Percentiles rank a stretch among this genome's conserved stretches.
phyloP scores from a whole-genome alignment of 2,797 vertebrate species.

The Cygnus olor region DNA sequence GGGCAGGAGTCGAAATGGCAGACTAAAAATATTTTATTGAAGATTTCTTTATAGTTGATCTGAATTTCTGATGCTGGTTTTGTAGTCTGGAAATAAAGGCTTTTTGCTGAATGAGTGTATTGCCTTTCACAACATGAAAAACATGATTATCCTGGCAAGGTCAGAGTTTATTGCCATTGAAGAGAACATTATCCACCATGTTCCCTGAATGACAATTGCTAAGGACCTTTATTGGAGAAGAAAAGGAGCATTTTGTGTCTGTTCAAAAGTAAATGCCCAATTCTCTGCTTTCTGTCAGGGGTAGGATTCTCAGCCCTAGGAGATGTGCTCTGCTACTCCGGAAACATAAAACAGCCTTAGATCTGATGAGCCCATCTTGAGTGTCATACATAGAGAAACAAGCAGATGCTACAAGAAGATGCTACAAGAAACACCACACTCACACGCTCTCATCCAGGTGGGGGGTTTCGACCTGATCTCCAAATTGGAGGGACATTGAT shows the following conservation, averaged over 20 bases:
- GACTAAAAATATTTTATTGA: background rate
- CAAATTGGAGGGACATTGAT: too few relatives aligned
- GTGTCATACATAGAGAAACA: background rate
- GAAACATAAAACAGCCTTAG: background rate
- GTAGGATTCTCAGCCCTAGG: background rate
- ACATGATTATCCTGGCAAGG: background rate
- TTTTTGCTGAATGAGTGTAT: slow-evolving; percentile 23
- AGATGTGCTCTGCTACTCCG: background rate
- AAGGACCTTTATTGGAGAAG: background rate
- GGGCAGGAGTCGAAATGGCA: background rate
- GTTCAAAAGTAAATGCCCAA: background rate
- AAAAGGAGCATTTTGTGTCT: background rate
- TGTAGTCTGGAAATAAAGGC: background rate
- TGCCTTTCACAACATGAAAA: background rate
- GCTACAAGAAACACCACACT: too few relatives aligned
- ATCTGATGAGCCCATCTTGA: too few relatives aligned
- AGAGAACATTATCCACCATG: background rate
- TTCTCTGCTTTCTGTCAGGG: background rate
- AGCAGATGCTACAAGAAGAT: too few relatives aligned
- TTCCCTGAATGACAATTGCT: background rate
- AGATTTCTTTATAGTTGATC: background rate
- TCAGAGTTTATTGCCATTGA: slow-evolving; percentile 45
- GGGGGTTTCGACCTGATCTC: too few relatives aligned
- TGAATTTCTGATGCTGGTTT: background rate
- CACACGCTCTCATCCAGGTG: too few relatives aligned